Evolutionary conservation across 2,113 vertebrate species (phyloP).

Genomic region (Microcebus tavaratra): DNA sequence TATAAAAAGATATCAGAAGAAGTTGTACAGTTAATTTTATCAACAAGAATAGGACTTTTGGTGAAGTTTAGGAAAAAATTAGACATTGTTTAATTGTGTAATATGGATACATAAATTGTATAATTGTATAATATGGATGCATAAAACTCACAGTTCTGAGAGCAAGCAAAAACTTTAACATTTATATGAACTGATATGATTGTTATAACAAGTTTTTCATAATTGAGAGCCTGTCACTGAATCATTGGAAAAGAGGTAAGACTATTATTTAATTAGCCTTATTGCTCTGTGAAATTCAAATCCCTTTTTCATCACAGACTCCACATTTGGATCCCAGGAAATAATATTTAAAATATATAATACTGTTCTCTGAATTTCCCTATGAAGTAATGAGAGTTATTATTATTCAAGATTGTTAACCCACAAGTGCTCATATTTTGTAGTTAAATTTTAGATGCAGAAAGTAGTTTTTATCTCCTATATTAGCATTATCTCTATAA

Average conservation of each 20-base stretch:
- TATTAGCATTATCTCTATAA: background rate
- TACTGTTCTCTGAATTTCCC: background rate
- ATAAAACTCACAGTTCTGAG: background rate
- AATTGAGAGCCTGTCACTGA: background rate
- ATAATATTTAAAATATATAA: no score
- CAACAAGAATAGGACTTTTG: background rate
- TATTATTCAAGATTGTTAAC: background rate
- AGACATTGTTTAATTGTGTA: background rate
- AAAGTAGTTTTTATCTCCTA: background rate
- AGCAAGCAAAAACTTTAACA: background rate
- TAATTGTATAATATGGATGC: background rate
- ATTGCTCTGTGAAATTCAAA: background rate
- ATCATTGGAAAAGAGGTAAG: background rate
- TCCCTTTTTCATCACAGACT: rapidly evolving
- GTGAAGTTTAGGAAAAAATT: background rate
- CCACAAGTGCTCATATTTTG: background rate
- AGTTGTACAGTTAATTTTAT: background rate
- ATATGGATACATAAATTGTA: background rate
- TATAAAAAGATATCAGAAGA: background rate
- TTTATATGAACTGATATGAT: rapidly evolving
- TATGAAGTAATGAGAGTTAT: background rate
- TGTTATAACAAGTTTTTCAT: background rate
- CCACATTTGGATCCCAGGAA: background rate
- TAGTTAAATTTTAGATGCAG: background rate
- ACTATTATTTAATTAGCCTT: background rate